Conservation (phyloP, 2,113 vertebrate species). For the Calypte anna region DNA sequence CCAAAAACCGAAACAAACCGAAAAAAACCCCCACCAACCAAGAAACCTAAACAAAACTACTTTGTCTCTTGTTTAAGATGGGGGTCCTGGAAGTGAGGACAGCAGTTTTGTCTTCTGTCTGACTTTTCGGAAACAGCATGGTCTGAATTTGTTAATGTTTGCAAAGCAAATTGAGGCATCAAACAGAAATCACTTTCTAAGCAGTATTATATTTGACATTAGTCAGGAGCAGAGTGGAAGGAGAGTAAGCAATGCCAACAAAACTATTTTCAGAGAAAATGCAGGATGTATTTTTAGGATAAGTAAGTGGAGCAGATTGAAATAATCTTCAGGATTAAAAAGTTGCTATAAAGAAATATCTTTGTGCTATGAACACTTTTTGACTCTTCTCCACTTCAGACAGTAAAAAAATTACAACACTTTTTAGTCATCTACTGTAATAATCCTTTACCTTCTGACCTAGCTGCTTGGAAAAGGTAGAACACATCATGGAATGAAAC, state of each 20-base stretch:
- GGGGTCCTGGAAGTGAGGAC: not conserved
- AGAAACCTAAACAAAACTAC: not conserved
- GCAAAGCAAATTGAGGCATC: not conserved
- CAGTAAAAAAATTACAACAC: not conserved
- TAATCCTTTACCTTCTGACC: not conserved
- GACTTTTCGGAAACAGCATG: not conserved
- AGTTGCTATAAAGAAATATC: slow-evolving; percentile 1
- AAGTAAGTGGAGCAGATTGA: not conserved
- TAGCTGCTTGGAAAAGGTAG: not conserved
- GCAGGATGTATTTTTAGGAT: not conserved
- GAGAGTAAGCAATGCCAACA: not conserved
- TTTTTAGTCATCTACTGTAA: not conserved
- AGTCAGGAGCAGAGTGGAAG: not conserved
- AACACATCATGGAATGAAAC: not conserved
- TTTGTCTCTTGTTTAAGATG: not conserved
- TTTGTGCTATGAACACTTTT: not conserved
- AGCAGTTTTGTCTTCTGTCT: not conserved
- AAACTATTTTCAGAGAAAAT: not conserved
- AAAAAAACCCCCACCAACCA: too few species aligned
- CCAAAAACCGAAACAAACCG: too few species aligned
- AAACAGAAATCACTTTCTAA: not conserved
- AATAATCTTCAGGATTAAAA: slow-evolving; percentile 9
- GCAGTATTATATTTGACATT: not conserved
- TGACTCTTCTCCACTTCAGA: not conserved
- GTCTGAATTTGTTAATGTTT: not conserved